phyloP scores from a whole-genome alignment of 2,888 invertebrate genomes.

The Ophion ventricosus region DNA sequence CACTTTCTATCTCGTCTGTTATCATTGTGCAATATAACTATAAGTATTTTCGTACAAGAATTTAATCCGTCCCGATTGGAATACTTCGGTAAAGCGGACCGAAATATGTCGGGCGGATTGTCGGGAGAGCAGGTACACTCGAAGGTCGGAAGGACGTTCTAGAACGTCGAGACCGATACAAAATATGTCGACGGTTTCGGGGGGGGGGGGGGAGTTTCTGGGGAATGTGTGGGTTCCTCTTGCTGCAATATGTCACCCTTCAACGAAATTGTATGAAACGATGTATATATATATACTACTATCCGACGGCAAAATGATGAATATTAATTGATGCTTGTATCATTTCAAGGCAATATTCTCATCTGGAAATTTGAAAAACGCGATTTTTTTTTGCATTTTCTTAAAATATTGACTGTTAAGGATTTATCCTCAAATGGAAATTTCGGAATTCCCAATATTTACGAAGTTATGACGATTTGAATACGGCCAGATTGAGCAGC shows the following conservation, averaged over 20 bases:
- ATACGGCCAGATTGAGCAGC: no score
- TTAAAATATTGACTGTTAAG: no score
- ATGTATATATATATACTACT: background rate
- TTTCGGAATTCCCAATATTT: no score
- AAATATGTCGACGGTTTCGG: constrained; percentile 30
- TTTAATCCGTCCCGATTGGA: constrained; percentile 29
- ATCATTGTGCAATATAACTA: constrained; percentile 32
- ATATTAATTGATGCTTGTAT: no score
- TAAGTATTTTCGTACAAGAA: constrained; percentile 43
- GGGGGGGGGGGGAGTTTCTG: constrained; percentile 1
- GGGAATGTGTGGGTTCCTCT: constrained; percentile 21
- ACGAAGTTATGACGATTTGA: no score
- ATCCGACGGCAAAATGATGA: background rate
- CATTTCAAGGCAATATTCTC: no score
- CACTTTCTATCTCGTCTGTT: constrained; percentile 40
- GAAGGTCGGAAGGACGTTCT: background rate
- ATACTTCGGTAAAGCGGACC: constrained; percentile 9
- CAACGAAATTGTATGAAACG: background rate
- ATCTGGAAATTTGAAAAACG: no score
- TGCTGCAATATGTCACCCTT: constrained; percentile 12
- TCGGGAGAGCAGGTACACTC: constrained; percentile 10
- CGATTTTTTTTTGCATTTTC: no score
- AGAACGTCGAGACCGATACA: constrained; percentile 32
- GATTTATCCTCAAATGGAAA: no score
- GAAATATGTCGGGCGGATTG: constrained; percentile 31